These are phyloP conservation scores for Neoaliturus tenellus DNA, from an alignment of 2,888 invertebrate genomes.

Conservation along the genomic window DNA sequence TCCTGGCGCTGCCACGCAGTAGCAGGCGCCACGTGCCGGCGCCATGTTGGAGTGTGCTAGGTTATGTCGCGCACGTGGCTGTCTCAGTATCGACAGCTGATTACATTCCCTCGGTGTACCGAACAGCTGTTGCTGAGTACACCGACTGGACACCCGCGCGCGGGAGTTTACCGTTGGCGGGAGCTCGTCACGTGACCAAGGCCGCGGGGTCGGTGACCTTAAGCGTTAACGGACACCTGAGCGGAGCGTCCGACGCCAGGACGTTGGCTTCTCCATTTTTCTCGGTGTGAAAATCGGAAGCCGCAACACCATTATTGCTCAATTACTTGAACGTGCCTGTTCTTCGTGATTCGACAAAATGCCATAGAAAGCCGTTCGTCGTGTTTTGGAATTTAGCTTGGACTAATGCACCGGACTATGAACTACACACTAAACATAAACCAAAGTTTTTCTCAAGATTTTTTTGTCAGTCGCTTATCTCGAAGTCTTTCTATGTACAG, in stretches of 20 bases:
- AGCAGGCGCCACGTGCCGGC: neutral
- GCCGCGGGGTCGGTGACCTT: slow-evolving; percentile 50
- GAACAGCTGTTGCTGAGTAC: slow-evolving; percentile 18
- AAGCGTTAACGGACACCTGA: slow-evolving; percentile 40
- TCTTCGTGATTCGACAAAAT: neutral
- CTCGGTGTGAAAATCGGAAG: slow-evolving; percentile 22
- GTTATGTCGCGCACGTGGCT: slow-evolving; percentile 21
- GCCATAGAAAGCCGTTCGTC: neutral
- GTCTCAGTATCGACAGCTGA: slow-evolving; percentile 6
- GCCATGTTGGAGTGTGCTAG: slow-evolving; percentile 1
- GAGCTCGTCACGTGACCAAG: slow-evolving; percentile 52
- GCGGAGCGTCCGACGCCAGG: neutral
- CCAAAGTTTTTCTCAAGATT: too few relatives aligned
- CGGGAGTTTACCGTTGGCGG: slow-evolving; percentile 19
- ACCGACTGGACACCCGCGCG: too few relatives aligned
- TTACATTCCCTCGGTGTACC: neutral
- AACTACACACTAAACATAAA: too few relatives aligned
- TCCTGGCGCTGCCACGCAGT: neutral
- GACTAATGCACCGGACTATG: too few relatives aligned
- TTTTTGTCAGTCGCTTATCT: too few relatives aligned
- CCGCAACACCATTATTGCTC: neutral
- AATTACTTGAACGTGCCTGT: neutral
- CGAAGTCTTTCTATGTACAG: too few relatives aligned
- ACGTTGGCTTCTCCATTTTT: slow-evolving; percentile 27
- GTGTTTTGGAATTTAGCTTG: neutral